Conservation (phyloP, 1,140 invertebrate genomes). For the Apocrypta bakeri region DNA sequence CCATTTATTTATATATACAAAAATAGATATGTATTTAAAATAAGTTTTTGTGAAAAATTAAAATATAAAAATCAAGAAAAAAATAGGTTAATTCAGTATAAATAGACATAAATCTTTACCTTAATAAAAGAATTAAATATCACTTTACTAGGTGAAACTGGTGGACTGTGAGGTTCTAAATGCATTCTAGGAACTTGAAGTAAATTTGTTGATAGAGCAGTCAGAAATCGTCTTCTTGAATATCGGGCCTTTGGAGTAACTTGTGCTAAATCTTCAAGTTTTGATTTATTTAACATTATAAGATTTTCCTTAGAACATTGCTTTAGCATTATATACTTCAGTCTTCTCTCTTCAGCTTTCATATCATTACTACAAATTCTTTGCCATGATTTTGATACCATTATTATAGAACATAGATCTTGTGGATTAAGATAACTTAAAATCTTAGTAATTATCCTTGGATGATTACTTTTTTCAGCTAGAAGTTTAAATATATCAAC, state of each 20-base stretch:
- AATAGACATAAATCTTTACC: slow-evolving; percentile 60
- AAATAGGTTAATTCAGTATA: too few relatives aligned
- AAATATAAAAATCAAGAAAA: too few relatives aligned
- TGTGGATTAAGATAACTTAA: slow-evolving; percentile 60
- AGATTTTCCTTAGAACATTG: slow-evolving; percentile 71
- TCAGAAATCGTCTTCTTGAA: slow-evolving; percentile 62
- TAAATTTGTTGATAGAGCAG: slow-evolving; percentile 67
- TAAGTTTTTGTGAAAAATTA: too few relatives aligned
- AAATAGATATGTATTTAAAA: too few relatives aligned
- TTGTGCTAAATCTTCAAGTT: slow-evolving; percentile 57
- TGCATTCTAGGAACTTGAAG: slow-evolving; percentile 54
- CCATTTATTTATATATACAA: too few relatives aligned
- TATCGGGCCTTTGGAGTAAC: slow-evolving; percentile 63
- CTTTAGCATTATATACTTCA: slow-evolving; percentile 61
- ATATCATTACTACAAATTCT: slow-evolving; percentile 63
- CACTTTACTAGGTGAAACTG: slow-evolving; percentile 72
- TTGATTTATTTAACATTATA: slow-evolving; percentile 60
- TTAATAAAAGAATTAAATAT: slow-evolving; percentile 73
- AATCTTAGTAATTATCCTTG: slow-evolving; percentile 66
- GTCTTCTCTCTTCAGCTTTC: slow-evolving; percentile 62
- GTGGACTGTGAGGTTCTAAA: slow-evolving; percentile 64
- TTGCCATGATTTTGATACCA: slow-evolving; percentile 68
- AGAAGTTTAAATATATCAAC: slow-evolving; percentile 65
- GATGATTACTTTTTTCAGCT: slow-evolving; percentile 68
- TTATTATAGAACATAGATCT: slow-evolving; percentile 67